Percentiles rank a stretch among this genome's conserved stretches.
phyloP scores from a whole-genome alignment of 2,113 vertebrate species.

The Pterocles gutturalis region DNA sequence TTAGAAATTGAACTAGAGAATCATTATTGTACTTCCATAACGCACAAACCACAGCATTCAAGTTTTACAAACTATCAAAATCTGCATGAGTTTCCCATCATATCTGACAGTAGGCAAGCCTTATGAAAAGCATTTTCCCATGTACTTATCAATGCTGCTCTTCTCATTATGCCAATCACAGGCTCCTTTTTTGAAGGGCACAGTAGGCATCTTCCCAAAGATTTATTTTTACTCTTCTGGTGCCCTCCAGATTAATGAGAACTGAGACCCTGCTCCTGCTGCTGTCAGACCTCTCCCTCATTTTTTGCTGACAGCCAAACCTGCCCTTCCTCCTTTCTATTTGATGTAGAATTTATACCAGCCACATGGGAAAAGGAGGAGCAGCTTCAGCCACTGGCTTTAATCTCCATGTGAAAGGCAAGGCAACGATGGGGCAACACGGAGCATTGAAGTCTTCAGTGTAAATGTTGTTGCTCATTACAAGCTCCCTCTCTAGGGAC shows the following conservation, averaged over 20 bases:
- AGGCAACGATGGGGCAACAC: conserved; percentile 36
- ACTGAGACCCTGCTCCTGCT: background rate
- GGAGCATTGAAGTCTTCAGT: conserved; percentile 51
- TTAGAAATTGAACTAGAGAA: background rate
- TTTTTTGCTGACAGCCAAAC: conserved; percentile 59
- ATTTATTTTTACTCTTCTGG: conserved; percentile 1
- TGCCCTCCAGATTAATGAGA: conserved; percentile 34
- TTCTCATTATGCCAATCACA: background rate
- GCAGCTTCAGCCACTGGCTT: conserved; percentile 58
- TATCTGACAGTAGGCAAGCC: background rate
- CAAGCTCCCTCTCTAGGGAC: conserved; percentile 46
- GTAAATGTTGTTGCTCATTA: conserved; percentile 64
- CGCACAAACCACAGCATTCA: background rate
- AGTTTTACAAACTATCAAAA: conserved; percentile 10
- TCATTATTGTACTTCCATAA: background rate
- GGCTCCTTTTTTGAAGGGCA: background rate
- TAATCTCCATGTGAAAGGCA: conserved; percentile 68
- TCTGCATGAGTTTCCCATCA: background rate
- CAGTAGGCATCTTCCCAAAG: background rate
- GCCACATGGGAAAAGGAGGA: conserved; percentile 66
- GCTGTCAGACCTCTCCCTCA: conserved; percentile 46
- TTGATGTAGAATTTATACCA: conserved; percentile 72
- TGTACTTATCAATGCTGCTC: background rate
- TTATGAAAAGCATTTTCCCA: background rate
- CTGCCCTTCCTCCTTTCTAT: conserved; percentile 60